These are phyloP conservation scores for Pararge aegeria DNA, from an alignment of 1,140 invertebrate genomes.

Conservation along the genomic window DNA sequence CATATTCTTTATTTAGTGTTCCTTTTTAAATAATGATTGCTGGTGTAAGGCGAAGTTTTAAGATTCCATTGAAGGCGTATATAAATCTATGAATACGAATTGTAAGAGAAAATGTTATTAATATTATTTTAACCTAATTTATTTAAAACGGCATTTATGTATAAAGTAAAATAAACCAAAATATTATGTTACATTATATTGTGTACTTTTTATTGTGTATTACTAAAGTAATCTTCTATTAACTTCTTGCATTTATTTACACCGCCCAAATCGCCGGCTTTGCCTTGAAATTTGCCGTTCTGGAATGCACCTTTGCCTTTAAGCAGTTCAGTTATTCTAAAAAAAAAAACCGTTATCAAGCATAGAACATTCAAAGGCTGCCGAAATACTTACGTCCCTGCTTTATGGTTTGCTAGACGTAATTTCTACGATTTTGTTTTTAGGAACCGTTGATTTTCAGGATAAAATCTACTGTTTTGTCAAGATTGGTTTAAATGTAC, in stretches of 20 bases:
- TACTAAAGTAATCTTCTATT: constrained; percentile 68
- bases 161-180: neutral
- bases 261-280: constrained; percentile 55
- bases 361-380: no score
- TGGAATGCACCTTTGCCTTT: constrained; percentile 71
- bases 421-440: no score
- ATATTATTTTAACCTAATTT: neutral
- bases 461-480: no score
- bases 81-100: neutral
- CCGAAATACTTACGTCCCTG: no score
- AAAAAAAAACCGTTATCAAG: constrained; percentile 29
- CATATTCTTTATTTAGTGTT: no score
- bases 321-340: constrained; percentile 60
- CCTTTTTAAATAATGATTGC: no score
- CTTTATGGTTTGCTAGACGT: no score
- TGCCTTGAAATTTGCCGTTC: constrained; percentile 69
- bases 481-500: no score
- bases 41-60: no score
- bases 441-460: no score
- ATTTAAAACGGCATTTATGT: constrained; percentile 13
- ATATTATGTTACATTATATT: neutral
- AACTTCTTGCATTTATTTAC: constrained; percentile 63
- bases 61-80: no score
- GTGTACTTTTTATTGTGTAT: constrained; percentile 25
- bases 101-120: neutral